Percentiles rank a stretch among this genome's conserved stretches.
phyloP scores from a whole-genome alignment of 2,888 invertebrate genomes.

The Cacoxenus indagator region DNA sequence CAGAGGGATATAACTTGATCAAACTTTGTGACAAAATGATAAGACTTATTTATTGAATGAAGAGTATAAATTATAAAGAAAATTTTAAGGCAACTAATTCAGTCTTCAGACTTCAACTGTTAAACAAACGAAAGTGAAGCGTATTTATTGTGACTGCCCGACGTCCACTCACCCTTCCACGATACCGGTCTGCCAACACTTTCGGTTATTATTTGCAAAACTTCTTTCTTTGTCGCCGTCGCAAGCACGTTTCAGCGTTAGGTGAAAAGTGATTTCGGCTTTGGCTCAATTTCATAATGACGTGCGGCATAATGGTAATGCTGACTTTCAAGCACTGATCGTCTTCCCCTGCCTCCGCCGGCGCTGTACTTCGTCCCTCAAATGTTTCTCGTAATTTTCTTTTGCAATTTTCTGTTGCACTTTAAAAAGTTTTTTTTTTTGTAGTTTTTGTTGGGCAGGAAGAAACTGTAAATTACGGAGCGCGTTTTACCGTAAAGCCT shows the following conservation, averaged over 20 bases:
- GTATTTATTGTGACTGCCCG: too few relatives aligned
- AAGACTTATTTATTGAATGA: too few relatives aligned
- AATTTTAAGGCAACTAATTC: too few relatives aligned
- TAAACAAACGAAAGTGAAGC: too few relatives aligned
- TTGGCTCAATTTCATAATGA: constrained; percentile 55
- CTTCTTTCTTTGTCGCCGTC: constrained; percentile 8
- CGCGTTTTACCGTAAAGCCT: constrained; percentile 46
- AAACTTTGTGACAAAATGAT: too few relatives aligned
- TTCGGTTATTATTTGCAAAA: not conserved
- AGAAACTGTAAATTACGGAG: not conserved
- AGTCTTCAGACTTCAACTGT: too few relatives aligned
- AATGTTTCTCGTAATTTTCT: not conserved
- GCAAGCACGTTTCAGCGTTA: not conserved
- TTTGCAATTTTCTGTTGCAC: not conserved
- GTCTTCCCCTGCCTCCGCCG: not conserved
- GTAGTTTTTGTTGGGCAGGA: not conserved
- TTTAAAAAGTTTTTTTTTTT: not conserved
- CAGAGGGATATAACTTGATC: too few relatives aligned
- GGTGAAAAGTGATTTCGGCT: constrained; percentile 8
- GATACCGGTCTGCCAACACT: not conserved
- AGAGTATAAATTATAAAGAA: too few relatives aligned
- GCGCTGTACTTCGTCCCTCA: not conserved
- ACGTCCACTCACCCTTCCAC: too few relatives aligned
- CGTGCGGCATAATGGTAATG: constrained; percentile 39
- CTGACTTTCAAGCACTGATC: constrained; percentile 28